Conservation (phyloP, 2,113 vertebrate genomes). For the Oreochromis tanganicae region DNA sequence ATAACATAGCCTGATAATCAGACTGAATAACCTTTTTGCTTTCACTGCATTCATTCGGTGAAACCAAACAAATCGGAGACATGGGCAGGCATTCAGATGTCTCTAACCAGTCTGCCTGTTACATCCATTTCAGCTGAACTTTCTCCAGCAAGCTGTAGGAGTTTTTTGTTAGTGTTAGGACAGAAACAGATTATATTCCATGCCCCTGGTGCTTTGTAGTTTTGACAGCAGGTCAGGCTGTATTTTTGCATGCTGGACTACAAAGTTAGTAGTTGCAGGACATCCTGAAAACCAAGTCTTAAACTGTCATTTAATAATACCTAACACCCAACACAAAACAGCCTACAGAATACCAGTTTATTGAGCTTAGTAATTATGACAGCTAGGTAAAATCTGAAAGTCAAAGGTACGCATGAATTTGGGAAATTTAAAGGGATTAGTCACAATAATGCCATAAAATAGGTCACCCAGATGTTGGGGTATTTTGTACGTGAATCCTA, state of each 20-base stretch:
- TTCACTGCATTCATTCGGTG: neutral
- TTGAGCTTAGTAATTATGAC: neutral
- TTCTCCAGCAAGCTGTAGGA: neutral
- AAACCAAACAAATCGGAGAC: conserved; percentile 19
- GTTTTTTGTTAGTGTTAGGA: neutral
- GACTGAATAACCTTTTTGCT: conserved; percentile 7
- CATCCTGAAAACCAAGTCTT: neutral
- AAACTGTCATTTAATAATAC: neutral
- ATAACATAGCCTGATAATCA: conserved; percentile 13
- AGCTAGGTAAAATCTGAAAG: conserved; percentile 50
- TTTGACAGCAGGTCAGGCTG: neutral
- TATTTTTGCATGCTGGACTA: neutral
- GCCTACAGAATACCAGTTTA: neutral
- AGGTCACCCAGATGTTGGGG: conserved; percentile 55
- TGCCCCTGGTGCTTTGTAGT: neutral
- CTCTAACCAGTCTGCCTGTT: neutral
- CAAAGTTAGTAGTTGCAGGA: neutral
- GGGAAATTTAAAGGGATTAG: conserved; percentile 52
- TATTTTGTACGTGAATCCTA: conserved; percentile 16
- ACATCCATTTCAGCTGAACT: conserved; percentile 3
- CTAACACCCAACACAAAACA: neutral
- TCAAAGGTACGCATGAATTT: conserved; percentile 36
- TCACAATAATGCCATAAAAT: conserved; percentile 51
- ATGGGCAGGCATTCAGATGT: neutral
- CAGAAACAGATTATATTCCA: neutral